These are phyloP conservation scores for Eupithecia abbreviata DNA, from an alignment of 2,888 invertebrate species.

Conservation along the genomic window DNA sequence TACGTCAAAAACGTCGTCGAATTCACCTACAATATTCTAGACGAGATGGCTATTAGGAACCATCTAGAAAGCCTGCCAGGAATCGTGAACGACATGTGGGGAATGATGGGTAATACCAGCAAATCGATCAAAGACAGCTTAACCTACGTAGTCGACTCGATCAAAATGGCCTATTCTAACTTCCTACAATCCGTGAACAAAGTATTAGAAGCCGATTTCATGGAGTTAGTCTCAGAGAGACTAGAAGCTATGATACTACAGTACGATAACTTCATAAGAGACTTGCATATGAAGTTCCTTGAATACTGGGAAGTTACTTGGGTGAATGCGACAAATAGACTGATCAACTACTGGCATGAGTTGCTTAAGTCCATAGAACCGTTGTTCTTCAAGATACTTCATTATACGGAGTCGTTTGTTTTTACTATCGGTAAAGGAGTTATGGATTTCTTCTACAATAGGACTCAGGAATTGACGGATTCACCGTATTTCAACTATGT, in stretches of 20 bases:
- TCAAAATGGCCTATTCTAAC: conserved; percentile 88
- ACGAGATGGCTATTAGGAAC: conserved; percentile 90
- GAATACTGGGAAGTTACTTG: conserved; percentile 90
- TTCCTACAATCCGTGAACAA: conserved; percentile 87
- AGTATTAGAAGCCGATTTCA: conserved; percentile 89
- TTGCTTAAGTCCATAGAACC: conserved; percentile 90
- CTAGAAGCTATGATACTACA: conserved; percentile 88
- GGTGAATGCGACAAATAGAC: conserved; percentile 86
- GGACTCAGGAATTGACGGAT: conserved; percentile 90
- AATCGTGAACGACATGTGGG: conserved; percentile 92
- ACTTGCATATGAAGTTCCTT: conserved; percentile 86
- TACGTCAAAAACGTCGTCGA: conserved; percentile 91
- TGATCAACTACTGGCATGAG: conserved; percentile 89
- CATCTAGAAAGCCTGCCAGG: conserved; percentile 91
- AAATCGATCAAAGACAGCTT: conserved; percentile 90
- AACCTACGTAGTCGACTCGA: conserved; percentile 88
- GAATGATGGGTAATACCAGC: conserved; percentile 93
- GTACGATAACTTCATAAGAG: conserved; percentile 91
- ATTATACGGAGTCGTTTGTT: conserved; percentile 89
- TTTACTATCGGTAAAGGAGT: conserved; percentile 90
- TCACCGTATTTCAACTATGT: conserved; percentile 92
- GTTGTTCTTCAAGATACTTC: conserved; percentile 88
- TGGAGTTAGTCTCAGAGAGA: conserved; percentile 87
- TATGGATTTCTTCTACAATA: conserved; percentile 91
- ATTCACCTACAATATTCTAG: conserved; percentile 87